Base-by-base conservation (phyloP, 2,888 invertebrate species). In the Dascillus cervinus region DNA sequence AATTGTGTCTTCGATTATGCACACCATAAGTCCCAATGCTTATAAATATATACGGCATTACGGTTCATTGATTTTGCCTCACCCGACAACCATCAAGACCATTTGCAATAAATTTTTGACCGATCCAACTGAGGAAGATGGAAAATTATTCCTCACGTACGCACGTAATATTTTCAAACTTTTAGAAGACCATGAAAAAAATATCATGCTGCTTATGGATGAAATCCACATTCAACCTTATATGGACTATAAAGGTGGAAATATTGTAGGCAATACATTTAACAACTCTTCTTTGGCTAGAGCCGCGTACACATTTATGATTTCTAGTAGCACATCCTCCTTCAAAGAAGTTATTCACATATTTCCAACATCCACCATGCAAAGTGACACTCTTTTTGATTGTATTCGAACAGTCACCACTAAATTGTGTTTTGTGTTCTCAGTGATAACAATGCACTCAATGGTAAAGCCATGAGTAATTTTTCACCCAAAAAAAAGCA, bases 281-380 rank as follows among this genome's bases (percentile, higher is more conserved):
- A 32, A 44, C 29, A 32, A 19, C 29, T 6, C 20, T 13, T 23
- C 37, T 21, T 22, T 11, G 23, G 43, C 43, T 11, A 36, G 29
- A 21, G 30, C 19, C 25, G 43, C 45, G 4, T 28, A 33, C 39
- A 29, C 26, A 15, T 46, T 41, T 26, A 46, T 45, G 43, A 35
- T 39, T 11, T 26, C 34, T 5, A 39, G 37, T 26, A 6, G 45
- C n/a, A 22, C 30, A 14, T 37, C 35, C 26, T 11, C 26, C 22
- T 46, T 32, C 21, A 43, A 41, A 25, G 47, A 43, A 22, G 43
- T 46, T 11, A 41, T 37, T 20, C 45, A 46, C 40, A 44, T 47
- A 26, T 14, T 37, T 13, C 41, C 45, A 11, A 40, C 34, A 1
- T 26, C 31, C 22, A 37, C 10, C 19, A 9, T 39, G 10, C 27